Evolutionary conservation across 2,113 vertebrate genomes (phyloP).

Genomic region (Pelecanus crispus): DNA sequence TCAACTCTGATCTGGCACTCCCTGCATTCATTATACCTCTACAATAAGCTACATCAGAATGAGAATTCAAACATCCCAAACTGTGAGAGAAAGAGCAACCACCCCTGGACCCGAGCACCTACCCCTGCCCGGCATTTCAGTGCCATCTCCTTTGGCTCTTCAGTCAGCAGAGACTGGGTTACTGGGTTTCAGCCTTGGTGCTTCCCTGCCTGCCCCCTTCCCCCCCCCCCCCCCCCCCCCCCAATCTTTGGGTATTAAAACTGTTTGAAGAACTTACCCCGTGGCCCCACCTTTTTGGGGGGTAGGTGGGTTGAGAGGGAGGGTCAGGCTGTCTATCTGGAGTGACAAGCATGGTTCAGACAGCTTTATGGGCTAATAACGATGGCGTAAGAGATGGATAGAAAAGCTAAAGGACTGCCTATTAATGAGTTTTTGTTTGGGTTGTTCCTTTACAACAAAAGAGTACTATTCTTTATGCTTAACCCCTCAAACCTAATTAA

Average conservation of each 20-base stretch:
- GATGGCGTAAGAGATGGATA: background rate
- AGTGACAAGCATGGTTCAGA: background rate
- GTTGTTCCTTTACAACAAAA: background rate
- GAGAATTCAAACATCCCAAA: background rate
- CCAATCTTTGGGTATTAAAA: background rate
- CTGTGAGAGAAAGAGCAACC: background rate
- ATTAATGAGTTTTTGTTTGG: slow-evolving; percentile 12
- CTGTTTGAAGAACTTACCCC: background rate
- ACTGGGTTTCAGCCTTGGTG: background rate
- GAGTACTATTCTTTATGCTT: background rate
- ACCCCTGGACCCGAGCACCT: background rate
- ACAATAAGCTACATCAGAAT: background rate
- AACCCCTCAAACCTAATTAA: slow-evolving; percentile 55
- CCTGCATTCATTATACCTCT: background rate
- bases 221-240: rapidly evolving
- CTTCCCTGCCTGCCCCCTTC: background rate
- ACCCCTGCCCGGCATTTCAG: background rate
- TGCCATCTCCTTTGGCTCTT: background rate
- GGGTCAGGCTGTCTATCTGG: background rate
- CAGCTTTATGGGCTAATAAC: background rate
- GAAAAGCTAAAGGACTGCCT: background rate
- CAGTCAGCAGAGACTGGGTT: background rate
- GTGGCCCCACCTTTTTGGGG: background rate
- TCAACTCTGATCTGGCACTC: background rate
- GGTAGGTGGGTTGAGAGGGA: background rate